phyloP scores from a whole-genome alignment of 2,888 invertebrate genomes.

The Cephus pulcher region DNA sequence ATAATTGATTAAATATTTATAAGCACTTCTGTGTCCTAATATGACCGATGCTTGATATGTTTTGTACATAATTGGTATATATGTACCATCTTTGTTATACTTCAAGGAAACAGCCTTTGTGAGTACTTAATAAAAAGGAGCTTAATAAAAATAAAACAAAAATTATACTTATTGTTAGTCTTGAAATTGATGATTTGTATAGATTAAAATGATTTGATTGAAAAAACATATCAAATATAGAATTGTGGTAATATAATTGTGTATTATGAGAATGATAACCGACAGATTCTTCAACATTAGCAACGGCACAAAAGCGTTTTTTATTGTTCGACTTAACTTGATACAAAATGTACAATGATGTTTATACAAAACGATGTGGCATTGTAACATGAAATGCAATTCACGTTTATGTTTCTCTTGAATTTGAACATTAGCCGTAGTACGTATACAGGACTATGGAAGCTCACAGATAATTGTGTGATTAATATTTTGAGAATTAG shows the following conservation, averaged over 20 bases:
- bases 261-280: background rate
- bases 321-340: background rate
- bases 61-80: background rate
- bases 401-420: background rate
- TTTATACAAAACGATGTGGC: background rate
- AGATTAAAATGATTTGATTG: background rate
- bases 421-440: background rate
- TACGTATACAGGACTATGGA: background rate
- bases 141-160: background rate
- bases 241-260: background rate
- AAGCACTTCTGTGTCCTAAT: background rate
- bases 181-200: background rate
- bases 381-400: background rate
- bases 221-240: background rate
- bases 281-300: background rate
- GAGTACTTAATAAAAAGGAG: background rate
- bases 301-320: background rate
- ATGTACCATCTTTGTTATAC: background rate
- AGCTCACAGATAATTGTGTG: background rate
- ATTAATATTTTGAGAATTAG: background rate
- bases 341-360: background rate
- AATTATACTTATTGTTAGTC: too few relatives aligned
- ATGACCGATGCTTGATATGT: background rate
- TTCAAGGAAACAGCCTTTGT: background rate
- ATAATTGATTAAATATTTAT: background rate